Evolutionary conservation across 2,888 invertebrate genomes (phyloP).

Genomic region (Chrysopilus asiliformis): DNA sequence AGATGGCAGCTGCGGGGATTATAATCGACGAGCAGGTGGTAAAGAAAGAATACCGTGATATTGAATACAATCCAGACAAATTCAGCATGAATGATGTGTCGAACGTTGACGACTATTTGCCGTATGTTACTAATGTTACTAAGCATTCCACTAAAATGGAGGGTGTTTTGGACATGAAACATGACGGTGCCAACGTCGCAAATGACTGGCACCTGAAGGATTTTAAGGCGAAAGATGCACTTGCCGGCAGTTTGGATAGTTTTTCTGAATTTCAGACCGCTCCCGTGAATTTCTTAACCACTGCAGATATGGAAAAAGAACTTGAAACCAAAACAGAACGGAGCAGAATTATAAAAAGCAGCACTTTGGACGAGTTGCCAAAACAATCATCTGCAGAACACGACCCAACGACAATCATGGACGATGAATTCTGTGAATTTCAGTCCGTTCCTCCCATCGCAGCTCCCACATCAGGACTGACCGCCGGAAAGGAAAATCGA

Average conservation of each 20-base stretch:
- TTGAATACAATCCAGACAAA: constrained; percentile 31
- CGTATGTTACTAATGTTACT: not conserved
- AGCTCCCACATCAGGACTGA: constrained; percentile 10
- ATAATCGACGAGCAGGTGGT: constrained; percentile 35
- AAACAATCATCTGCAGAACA: too few species aligned
- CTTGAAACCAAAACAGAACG: not conserved
- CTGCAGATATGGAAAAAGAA: not conserved
- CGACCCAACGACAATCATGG: too few species aligned
- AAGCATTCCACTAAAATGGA: too few species aligned
- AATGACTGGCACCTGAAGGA: not conserved
- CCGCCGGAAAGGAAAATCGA: constrained; percentile 10
- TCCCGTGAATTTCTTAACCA: not conserved
- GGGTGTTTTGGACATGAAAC: too few species aligned
- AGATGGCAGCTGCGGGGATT: constrained; percentile 33
- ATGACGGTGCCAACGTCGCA: too few species aligned
- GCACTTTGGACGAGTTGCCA: not conserved
- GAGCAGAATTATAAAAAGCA: not conserved
- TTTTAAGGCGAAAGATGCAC: not conserved
- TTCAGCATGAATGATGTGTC: not conserved
- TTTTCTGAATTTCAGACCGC: not conserved
- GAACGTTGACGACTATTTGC: too few species aligned
- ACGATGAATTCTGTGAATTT: constrained; percentile 40
- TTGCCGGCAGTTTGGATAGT: not conserved
- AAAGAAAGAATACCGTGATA: constrained; percentile 35
- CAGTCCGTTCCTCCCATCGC: constrained; percentile 29